These are phyloP conservation scores for Cephalopholis sonnerati DNA, from an alignment of 2,113 vertebrate species.

Conservation along the genomic window DNA sequence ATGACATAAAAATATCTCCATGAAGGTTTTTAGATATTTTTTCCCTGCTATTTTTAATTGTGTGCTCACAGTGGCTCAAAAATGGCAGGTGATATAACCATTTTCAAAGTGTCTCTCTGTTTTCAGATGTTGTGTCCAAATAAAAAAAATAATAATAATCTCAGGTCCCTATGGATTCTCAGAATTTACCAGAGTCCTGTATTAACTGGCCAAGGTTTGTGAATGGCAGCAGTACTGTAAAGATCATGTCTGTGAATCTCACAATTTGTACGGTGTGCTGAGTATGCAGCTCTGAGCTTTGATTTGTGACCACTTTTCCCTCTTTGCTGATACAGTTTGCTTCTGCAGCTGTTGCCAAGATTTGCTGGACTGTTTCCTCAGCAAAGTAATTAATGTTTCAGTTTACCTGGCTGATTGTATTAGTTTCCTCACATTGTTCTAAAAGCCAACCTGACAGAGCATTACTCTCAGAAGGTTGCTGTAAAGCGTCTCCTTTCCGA, in stretches of 20 bases:
- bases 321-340: constrained; percentile 44
- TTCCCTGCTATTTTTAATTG: neutral
- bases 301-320: constrained; percentile 29
- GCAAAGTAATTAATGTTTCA: constrained; percentile 41
- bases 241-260: neutral
- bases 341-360: constrained; percentile 19
- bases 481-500: constrained; percentile 2
- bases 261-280: neutral
- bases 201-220: neutral
- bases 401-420: constrained; percentile 30
- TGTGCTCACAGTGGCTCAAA: neutral
- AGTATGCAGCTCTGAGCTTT: constrained; percentile 4
- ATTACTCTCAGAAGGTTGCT: neutral
- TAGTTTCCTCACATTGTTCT: constrained; percentile 7
- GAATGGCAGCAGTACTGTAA: neutral
- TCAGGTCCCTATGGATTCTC: neutral
- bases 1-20: neutral
- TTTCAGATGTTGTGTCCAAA: neutral
- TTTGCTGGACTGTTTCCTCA: constrained; percentile 14
- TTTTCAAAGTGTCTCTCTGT: neutral
- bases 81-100: neutral
- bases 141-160: neutral
- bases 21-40: neutral
- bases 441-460: constrained; percentile 4
- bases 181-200: neutral